Base-by-base conservation (phyloP, 2,888 invertebrate species). In the Tuberolachnus salignus region DNA sequence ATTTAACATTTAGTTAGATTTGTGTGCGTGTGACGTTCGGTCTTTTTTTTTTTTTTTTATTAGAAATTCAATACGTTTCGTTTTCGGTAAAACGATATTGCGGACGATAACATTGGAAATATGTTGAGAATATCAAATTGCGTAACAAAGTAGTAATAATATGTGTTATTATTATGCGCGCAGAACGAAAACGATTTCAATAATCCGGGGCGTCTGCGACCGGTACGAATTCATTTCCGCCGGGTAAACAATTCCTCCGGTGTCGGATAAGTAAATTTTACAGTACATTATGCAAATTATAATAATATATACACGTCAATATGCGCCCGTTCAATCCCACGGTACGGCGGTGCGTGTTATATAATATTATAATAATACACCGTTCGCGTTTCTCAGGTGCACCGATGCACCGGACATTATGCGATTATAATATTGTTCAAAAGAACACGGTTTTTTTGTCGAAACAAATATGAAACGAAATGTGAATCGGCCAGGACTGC, bases 251-350 rank as follows among this genome's bases (percentile, higher is more conserved):
- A 46, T 46, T 71, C 23, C 23, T 71, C 23, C 23, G 0, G 8
- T 6, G 23, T 23, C 2, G 23, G 57, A 57, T 57, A 57, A 57
- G n/a, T 71, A 46, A 46, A 57, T 57, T 57, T 23, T 13, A 42
- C n/a, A 44, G 14, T 57, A 13, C 11, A 23, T 34, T 26, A 71
- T 71, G 70, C 57, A 71, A 71, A 71, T 71, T 13, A 46, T 57
- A 4, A 6, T 34, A 34, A 34, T 34, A 34, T 6, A 6, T 6
- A n/a, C 6, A 57, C n/a, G 44, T 44, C 55, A 46, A 44, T 57
- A 70, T 46, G 57, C 44, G n/a, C 57, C 23, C 44, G 57, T 23
- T 23, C 57, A 46, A 57, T 23, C 23, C n/a, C 55, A 11, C 13
- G 23, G n/a, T n/a, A n/a, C n/a, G n/a, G n/a, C n/a, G n/a, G n/a